These are phyloP conservation scores for Varroa destructor DNA, from an alignment of 1,140 invertebrate species.

Conservation along the genomic window DNA sequence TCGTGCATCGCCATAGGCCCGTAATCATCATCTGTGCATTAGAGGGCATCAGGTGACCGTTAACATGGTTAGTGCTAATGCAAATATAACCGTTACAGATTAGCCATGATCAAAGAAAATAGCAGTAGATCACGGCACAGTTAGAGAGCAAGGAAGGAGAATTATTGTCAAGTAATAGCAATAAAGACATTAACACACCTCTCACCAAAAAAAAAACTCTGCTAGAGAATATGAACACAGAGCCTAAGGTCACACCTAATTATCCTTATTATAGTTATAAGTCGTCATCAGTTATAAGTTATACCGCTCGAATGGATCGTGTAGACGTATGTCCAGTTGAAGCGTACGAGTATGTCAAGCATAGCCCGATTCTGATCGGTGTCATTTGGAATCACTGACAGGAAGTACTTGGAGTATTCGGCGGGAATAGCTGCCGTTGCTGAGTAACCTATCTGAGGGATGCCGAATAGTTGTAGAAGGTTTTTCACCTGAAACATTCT, in stretches of 20 bases:
- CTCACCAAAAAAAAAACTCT: too few species aligned
- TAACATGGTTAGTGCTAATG: too few species aligned
- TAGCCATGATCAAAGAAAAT: too few species aligned
- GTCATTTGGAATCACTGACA: slow-evolving; percentile 67
- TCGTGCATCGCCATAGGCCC: slow-evolving; percentile 63
- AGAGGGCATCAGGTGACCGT: neutral
- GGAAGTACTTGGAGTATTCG: slow-evolving; percentile 61
- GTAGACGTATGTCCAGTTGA: slow-evolving; percentile 74
- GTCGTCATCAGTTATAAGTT: too few species aligned
- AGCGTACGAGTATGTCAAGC: slow-evolving; percentile 53
- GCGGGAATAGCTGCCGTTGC: slow-evolving; percentile 62
- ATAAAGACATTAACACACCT: too few species aligned
- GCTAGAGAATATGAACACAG: too few species aligned
- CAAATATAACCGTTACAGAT: too few species aligned
- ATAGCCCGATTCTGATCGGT: slow-evolving; percentile 63
- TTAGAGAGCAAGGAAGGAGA: too few species aligned
- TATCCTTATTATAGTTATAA: too few species aligned
- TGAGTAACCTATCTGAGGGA: slow-evolving; percentile 68
- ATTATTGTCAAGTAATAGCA: too few species aligned
- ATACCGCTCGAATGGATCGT: slow-evolving; percentile 65
- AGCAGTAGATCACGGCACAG: too few species aligned
- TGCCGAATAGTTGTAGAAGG: slow-evolving; percentile 61
- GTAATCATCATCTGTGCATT: slow-evolving; percentile 54
- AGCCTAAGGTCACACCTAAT: too few species aligned
- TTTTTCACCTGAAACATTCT: slow-evolving; percentile 63